Evolutionary conservation across 2,113 vertebrate genomes (phyloP).

Genomic region (Zosterops japonicus): DNA sequence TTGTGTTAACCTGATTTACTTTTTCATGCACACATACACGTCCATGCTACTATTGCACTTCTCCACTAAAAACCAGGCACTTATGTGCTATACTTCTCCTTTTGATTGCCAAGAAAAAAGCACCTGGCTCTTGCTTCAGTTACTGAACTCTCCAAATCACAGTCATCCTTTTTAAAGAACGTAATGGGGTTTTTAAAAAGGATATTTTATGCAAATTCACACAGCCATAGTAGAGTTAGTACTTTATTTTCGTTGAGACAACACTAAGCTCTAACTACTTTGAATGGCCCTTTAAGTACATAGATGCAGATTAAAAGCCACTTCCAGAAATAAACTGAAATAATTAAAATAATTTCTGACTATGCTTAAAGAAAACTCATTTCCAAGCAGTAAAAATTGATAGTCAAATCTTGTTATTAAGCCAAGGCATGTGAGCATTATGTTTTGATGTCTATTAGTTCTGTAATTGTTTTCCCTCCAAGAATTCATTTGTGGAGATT

Average conservation of each 20-base stretch:
- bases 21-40: background rate
- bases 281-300: background rate
- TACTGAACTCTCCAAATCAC: background rate
- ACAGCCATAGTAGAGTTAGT: background rate
- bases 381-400: slow-evolving; percentile 28
- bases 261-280: background rate
- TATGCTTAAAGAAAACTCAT: slow-evolving; percentile 7
- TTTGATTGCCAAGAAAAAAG: background rate
- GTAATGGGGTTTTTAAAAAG: background rate
- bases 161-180: background rate
- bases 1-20: background rate
- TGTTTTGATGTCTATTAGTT: slow-evolving; percentile 52
- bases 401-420: slow-evolving; percentile 3
- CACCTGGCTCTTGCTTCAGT: background rate
- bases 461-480: slow-evolving; percentile 61
- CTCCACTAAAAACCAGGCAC: background rate
- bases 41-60: background rate
- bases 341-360: slow-evolving; percentile 13
- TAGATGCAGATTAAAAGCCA: background rate
- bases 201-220: background rate
- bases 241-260: background rate
- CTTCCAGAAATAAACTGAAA: slow-evolving; percentile 38
- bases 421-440: background rate
- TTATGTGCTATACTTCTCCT: background rate
- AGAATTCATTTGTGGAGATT: slow-evolving; percentile 58